Percentiles rank a stretch among this genome's conserved stretches.
phyloP scores from a whole-genome alignment of 2,888 invertebrate species.

The Rhodophaea formosa region DNA sequence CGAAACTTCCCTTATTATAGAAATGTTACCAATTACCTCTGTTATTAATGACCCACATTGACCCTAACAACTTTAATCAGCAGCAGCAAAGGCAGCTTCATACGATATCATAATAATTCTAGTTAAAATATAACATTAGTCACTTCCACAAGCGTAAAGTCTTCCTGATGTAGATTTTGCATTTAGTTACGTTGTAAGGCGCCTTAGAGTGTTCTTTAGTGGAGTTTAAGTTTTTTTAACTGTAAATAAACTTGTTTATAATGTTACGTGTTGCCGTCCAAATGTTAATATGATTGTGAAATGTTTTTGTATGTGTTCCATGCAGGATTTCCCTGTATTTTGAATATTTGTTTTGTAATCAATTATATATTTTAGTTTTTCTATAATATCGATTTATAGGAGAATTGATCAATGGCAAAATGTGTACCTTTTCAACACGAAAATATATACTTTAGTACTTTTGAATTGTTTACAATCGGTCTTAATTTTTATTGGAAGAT shows the following conservation, averaged over 20 bases:
- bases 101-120: slow-evolving; percentile 38
- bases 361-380: background rate
- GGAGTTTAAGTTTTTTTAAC: slow-evolving; percentile 39
- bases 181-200: slow-evolving; percentile 70
- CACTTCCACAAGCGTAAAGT: slow-evolving; percentile 58
- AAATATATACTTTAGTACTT: too few relatives aligned
- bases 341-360: background rate
- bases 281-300: slow-evolving; percentile 35
- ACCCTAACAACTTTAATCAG: background rate
- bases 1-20: too few relatives aligned
- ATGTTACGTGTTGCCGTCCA: slow-evolving; percentile 61
- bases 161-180: slow-evolving; percentile 75
- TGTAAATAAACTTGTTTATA: slow-evolving; percentile 53
- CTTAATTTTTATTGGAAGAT: background rate
- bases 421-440: background rate
- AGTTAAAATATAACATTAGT: slow-evolving; percentile 46
- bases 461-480: background rate
- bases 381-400: background rate
- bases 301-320: slow-evolving; percentile 27
- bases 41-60: too few relatives aligned
- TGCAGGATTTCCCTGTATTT: background rate
- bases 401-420: background rate
- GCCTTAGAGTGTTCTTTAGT: slow-evolving; percentile 45
- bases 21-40: too few relatives aligned
- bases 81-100: slow-evolving; percentile 20